Evolutionary conservation across 2,888 invertebrate species (phyloP), one percentile per base, ranked within the genome.

Genomic region (Cephus pygmeus): DNA sequence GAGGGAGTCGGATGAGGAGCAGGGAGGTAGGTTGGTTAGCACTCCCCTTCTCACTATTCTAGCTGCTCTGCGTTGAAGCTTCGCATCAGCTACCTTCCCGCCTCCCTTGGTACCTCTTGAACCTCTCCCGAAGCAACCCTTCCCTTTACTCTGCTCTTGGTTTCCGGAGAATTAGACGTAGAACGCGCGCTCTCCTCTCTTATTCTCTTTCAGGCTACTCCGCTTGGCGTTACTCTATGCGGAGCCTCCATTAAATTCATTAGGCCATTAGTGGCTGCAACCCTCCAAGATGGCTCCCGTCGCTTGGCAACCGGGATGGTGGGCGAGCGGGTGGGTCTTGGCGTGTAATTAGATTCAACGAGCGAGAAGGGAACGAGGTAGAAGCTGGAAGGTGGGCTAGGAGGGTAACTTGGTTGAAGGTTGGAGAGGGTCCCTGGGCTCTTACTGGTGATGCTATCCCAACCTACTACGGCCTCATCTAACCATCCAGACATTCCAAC

Each of bases 231-330:
- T 77, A 73, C 79, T 76, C 76, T 69, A 75, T 73, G 81, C 83
- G 90, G 88, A 88, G 88, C 90, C 90, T 91, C 91, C 91, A 91
- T 91, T 91, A 91, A 91, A 91, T 91, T 91, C 91, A 91, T 91
- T 91, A 91, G 91, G 90, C 91, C 91, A 91, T 91, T 91, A 91
- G 91, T 91, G 91, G 91, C 91, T 90, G 90, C 91, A 90, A 90
- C 90, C 91, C 91, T 91, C 91, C 90, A 91, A 91, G 91, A 91
- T 91, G 91, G 91, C 91, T 87, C 87, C 91, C 90, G 91, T 91
- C 90, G 91, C 91, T 81, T 91, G 90, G 91, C 91, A 91, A 91
- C 91, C 83, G 69, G 35, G 69, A 76, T 75, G 75, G 80, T 75
- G 80, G 80, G 69, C 81, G 80, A 80, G 73, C 77, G 85, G 88